Percentiles rank a stretch among this genome's conserved stretches.
Evolutionary conservation across 2,888 invertebrate species (phyloP).

Genomic region (Epinotia demarniana): DNA sequence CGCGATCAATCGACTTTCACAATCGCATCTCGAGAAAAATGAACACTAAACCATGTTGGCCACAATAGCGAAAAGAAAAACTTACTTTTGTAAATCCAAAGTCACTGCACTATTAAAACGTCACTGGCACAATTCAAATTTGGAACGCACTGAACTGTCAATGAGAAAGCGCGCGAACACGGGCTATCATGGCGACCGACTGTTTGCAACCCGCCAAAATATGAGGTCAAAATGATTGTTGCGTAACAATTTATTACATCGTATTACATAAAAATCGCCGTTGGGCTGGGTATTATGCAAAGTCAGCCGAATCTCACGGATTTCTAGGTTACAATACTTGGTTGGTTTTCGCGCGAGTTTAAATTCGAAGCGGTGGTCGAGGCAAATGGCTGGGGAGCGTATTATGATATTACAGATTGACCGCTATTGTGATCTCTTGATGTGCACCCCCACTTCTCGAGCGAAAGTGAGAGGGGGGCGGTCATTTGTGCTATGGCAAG

Average conservation of each 20-base stretch:
- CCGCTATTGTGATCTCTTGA: constrained; percentile 38
- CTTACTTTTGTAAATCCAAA: constrained; percentile 51
- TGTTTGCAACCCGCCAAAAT: constrained; percentile 75
- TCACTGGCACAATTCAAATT: constrained; percentile 55
- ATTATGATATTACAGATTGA: constrained; percentile 26
- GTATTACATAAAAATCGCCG: constrained; percentile 81
- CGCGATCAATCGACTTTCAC: constrained; percentile 55
- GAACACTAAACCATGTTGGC: constrained; percentile 52
- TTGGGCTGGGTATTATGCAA: constrained; percentile 70
- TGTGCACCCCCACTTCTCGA: constrained; percentile 27
- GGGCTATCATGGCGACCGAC: constrained; percentile 65
- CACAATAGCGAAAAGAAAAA: constrained; percentile 48
- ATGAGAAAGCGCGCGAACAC: constrained; percentile 67
- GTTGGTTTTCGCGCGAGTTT: constrained; percentile 55
- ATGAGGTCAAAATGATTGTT: constrained; percentile 78
- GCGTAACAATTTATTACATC: constrained; percentile 75
- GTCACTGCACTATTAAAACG: constrained; percentile 52
- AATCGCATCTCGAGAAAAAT: constrained; percentile 52
- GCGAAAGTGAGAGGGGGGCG: constrained; percentile 41
- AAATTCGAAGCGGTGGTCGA: constrained; percentile 47
- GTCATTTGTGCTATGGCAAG: constrained; percentile 29
- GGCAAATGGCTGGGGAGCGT: constrained; percentile 50
- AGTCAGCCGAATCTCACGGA: constrained; percentile 59
- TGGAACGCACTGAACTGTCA: constrained; percentile 55
- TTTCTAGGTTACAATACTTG: constrained; percentile 65